Evolutionary conservation across 2,888 invertebrate species (phyloP).

Genomic region (Autographa gamma): DNA sequence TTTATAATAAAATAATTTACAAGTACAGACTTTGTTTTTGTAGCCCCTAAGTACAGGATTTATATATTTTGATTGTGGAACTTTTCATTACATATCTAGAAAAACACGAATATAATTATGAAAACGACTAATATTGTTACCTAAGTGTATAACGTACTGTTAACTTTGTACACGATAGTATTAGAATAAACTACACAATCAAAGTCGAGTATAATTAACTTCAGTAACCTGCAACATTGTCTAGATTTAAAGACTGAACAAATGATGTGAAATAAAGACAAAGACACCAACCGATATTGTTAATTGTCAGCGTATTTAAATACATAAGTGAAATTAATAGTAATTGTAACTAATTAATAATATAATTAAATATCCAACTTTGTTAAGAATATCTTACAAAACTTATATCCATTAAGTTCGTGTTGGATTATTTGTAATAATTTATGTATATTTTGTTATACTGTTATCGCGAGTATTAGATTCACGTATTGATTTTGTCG

Average conservation of each 20-base stretch:
- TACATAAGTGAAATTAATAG: slow-evolving; percentile 53
- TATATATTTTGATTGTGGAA: slow-evolving; percentile 33
- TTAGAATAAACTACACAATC: slow-evolving; percentile 23
- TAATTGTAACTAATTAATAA: slow-evolving; percentile 63
- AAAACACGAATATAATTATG: slow-evolving; percentile 12
- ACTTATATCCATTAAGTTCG: slow-evolving; percentile 68
- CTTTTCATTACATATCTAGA: slow-evolving; percentile 23
- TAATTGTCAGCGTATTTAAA: slow-evolving; percentile 40
- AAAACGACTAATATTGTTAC: slow-evolving; percentile 35
- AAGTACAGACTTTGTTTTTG: slow-evolving; percentile 69
- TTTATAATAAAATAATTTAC: slow-evolving; percentile 88
- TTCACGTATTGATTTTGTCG: slow-evolving; percentile 62
- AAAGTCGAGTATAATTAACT: slow-evolving; percentile 29
- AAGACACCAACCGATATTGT: slow-evolving; percentile 37
- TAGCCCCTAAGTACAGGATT: slow-evolving; percentile 54
- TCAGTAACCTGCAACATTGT: slow-evolving; percentile 41
- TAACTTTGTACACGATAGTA: slow-evolving; percentile 45
- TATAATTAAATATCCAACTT: slow-evolving; percentile 63
- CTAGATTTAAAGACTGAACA: slow-evolving; percentile 57
- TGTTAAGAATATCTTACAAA: slow-evolving; percentile 70
- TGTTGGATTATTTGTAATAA: slow-evolving; percentile 63
- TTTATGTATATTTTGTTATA: slow-evolving; percentile 58
- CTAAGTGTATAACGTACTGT: slow-evolving; percentile 39
- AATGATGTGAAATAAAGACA: slow-evolving; percentile 51
- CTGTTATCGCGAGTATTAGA: slow-evolving; percentile 52